Conservation (phyloP, 2,797 vertebrate species). For the Sebastolobus alascanus region DNA sequence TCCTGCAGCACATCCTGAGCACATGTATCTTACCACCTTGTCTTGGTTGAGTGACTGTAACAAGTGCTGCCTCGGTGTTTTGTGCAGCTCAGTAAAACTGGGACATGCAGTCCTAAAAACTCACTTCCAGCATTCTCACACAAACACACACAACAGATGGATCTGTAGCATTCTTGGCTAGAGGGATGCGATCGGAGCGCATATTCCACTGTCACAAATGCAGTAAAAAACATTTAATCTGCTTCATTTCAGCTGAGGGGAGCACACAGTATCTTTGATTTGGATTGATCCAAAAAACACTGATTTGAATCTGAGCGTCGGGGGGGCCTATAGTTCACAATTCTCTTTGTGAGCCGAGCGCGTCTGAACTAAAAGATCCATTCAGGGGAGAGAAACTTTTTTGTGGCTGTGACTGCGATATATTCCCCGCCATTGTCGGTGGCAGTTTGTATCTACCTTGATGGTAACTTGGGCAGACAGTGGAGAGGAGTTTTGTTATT, state of each 20-base stretch:
- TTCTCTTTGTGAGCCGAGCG: conserved; percentile 75
- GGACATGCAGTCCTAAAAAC: conserved; percentile 72
- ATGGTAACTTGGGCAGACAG: conserved; percentile 84
- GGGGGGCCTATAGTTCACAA: conserved; percentile 53
- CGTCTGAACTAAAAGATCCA: conserved; percentile 70
- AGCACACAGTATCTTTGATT: conserved; percentile 64
- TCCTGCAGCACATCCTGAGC: conserved; percentile 47
- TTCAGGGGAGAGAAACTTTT: conserved; percentile 73
- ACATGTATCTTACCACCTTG: conserved; percentile 37
- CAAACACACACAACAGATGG: conserved; percentile 71
- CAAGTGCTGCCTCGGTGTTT: conserved; percentile 72
- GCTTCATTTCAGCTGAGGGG: conserved; percentile 64
- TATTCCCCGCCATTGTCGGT: conserved; percentile 75
- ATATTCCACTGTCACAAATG: conserved; percentile 65
- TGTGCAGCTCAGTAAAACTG: conserved; percentile 67
- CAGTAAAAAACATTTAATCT: conserved; percentile 71
- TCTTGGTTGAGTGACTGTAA: conserved; percentile 62
- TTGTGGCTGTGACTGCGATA: conserved; percentile 73
- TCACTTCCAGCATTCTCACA: conserved; percentile 68
- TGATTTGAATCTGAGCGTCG: conserved; percentile 68
- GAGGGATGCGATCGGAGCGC: conserved; percentile 58
- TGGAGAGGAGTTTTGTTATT: conserved; percentile 88
- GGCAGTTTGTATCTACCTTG: conserved; percentile 87
- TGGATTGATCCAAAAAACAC: conserved; percentile 67
- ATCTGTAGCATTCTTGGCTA: conserved; percentile 76